phyloP scores from a whole-genome alignment of 2,888 invertebrate genomes.

The Heliconius sara region DNA sequence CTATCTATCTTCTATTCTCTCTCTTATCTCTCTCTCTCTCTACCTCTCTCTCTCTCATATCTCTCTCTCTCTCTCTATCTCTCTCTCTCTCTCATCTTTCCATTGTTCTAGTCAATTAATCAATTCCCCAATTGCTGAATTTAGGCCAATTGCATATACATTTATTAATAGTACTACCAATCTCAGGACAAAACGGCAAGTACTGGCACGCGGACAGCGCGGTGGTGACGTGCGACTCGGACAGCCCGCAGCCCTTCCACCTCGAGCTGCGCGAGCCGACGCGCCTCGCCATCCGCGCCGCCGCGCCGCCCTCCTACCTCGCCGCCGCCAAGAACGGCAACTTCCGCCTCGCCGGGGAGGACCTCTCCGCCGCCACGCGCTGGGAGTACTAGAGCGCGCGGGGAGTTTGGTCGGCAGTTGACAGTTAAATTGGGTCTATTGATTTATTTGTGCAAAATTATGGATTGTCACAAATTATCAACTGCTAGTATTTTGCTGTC shows the following conservation, averaged over 20 bases:
- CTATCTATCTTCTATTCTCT: too few species aligned
- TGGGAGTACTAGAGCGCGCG: slow-evolving; percentile 92
- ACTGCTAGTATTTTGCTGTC: neutral
- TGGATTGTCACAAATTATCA: neutral
- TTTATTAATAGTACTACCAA: neutral
- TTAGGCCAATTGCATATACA: too few species aligned
- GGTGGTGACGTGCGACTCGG: slow-evolving; percentile 93
- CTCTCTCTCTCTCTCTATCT: too few species aligned
- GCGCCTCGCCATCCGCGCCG: slow-evolving; percentile 93
- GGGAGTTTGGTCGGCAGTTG: too few species aligned
- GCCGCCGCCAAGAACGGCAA: slow-evolving; percentile 96
- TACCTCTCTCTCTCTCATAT: too few species aligned
- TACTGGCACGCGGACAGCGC: slow-evolving; percentile 97
- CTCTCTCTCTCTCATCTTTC: too few species aligned
- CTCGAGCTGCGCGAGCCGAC: slow-evolving; percentile 97
- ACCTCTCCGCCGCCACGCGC: slow-evolving; percentile 92
- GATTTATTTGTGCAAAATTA: too few species aligned
- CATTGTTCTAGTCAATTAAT: too few species aligned
- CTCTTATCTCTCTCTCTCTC: too few species aligned
- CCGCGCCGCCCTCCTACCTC: slow-evolving; percentile 87
- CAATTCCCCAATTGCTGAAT: too few species aligned
- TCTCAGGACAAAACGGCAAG: slow-evolving; percentile 93
- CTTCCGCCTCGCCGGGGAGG: slow-evolving; percentile 92
- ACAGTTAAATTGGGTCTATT: too few species aligned
- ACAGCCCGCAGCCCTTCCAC: slow-evolving; percentile 92